These are phyloP conservation scores for Polymixis flavicincta DNA, from an alignment of 2,888 invertebrate genomes.

Conservation along the genomic window DNA sequence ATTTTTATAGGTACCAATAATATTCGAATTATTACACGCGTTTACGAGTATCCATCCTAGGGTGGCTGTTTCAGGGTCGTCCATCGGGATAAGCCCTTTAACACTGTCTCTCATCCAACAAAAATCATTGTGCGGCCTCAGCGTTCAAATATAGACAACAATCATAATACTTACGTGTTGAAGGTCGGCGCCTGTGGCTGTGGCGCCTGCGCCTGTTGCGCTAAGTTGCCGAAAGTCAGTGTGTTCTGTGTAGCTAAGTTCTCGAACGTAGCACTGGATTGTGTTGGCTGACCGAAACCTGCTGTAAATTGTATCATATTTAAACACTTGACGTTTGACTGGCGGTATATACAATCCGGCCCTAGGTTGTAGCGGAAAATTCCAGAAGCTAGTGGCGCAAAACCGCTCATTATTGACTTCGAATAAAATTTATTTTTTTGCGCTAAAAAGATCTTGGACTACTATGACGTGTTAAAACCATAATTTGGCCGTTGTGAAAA, in stretches of 20 bases:
- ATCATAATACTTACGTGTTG: conserved; percentile 79
- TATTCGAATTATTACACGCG: no score
- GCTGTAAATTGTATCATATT: conserved; percentile 26
- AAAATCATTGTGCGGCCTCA: neutral
- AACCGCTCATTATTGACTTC: neutral
- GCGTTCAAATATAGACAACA: neutral
- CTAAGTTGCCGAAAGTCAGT: conserved; percentile 92
- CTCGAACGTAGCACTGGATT: conserved; percentile 91
- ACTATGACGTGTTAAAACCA: no score
- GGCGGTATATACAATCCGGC: no score
- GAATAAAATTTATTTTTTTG: neutral
- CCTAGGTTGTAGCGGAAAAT: no score
- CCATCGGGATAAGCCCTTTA: no score
- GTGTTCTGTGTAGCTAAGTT: conserved; percentile 92
- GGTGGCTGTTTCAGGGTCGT: no score
- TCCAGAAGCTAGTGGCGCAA: neutral
- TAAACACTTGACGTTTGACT: neutral
- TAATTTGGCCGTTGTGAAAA: no score
- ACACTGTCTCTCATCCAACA: neutral
- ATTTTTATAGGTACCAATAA: no score
- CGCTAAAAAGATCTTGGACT: neutral
- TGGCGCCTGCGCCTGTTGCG: conserved; percentile 87
- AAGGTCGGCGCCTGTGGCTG: conserved; percentile 80
- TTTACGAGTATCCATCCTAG: no score
- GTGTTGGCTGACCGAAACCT: conserved; percentile 87